phyloP scores from a whole-genome alignment of 2,797 vertebrate genomes.

The Hippopotamyrus pictus region DNA sequence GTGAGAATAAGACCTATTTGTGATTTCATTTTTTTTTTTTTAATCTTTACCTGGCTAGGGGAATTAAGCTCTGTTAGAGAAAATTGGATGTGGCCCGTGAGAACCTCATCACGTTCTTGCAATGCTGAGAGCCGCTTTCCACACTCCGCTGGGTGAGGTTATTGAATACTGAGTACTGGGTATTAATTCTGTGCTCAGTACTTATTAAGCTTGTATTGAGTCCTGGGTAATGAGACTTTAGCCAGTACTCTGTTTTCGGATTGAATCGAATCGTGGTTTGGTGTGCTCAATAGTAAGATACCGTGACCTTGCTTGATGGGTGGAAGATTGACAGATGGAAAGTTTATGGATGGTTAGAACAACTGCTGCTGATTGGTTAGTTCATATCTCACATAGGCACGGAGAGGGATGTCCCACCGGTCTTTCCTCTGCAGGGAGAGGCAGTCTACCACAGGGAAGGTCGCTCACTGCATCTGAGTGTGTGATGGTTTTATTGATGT shows the following conservation, averaged over 20 bases:
- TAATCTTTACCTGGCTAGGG: not conserved
- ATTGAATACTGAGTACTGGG: conserved; percentile 9
- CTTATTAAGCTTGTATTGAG: not conserved
- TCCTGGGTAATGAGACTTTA: not conserved
- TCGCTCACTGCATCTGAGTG: not conserved
- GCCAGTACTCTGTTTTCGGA: not conserved
- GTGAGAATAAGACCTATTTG: conserved; percentile 5
- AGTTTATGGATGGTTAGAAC: not conserved
- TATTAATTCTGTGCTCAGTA: not conserved
- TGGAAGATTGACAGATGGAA: not conserved
- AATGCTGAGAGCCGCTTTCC: not conserved
- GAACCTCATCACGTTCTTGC: not conserved
- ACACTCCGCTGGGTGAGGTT: not conserved
- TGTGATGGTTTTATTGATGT: not conserved
- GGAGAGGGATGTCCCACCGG: not conserved
- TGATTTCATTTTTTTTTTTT: conserved; percentile 14
- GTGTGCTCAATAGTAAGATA: not conserved
- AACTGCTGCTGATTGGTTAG: not conserved
- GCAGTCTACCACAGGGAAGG: not conserved
- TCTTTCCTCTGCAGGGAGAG: not conserved
- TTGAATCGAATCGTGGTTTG: not conserved
- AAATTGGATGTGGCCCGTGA: not conserved
- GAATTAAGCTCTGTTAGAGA: conserved; percentile 9
- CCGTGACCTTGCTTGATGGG: not conserved
- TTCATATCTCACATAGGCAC: not conserved